These are phyloP conservation scores for Leuctra nigra DNA, from an alignment of 2,888 invertebrate species.

Conservation along the genomic window DNA sequence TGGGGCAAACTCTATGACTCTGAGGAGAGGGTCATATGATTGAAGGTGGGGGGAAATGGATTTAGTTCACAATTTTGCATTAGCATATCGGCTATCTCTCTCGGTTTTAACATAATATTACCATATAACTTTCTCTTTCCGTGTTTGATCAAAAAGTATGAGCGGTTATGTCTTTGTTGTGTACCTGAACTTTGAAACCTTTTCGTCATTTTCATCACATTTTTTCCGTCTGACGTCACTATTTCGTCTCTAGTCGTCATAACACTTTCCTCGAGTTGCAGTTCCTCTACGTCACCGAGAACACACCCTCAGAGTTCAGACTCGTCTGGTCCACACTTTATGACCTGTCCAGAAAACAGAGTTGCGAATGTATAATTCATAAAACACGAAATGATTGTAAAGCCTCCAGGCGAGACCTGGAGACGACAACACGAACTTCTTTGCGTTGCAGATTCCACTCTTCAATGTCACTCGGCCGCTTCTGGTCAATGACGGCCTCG, in stretches of 20 bases:
- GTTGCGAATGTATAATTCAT: no score
- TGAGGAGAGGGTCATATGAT: conserved; percentile 11
- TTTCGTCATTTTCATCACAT: no score
- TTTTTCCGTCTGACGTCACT: no score
- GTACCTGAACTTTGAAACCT: no score
- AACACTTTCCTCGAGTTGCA: no score
- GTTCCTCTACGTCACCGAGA: no score
- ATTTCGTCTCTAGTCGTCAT: no score
- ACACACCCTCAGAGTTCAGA: no score
- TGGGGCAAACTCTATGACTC: not conserved
- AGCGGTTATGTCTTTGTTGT: no score
- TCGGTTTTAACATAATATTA: conserved; percentile 1
- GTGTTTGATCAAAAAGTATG: conserved; percentile 11
- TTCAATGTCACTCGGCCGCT: not conserved
- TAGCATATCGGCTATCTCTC: conserved; percentile 11
- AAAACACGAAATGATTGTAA: no score
- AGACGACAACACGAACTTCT: not conserved
- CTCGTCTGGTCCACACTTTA: no score
- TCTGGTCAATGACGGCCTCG: not conserved
- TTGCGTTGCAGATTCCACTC: conserved; percentile 1
- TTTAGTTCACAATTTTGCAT: conserved; percentile 18
- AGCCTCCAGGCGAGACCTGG: not conserved
- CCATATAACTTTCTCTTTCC: conserved; percentile 17
- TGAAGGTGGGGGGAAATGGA: conserved; percentile 3
- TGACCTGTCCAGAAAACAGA: no score